Evolutionary conservation across 2,888 invertebrate species (phyloP).

Genomic region (Pandemis cinnamomeana): DNA sequence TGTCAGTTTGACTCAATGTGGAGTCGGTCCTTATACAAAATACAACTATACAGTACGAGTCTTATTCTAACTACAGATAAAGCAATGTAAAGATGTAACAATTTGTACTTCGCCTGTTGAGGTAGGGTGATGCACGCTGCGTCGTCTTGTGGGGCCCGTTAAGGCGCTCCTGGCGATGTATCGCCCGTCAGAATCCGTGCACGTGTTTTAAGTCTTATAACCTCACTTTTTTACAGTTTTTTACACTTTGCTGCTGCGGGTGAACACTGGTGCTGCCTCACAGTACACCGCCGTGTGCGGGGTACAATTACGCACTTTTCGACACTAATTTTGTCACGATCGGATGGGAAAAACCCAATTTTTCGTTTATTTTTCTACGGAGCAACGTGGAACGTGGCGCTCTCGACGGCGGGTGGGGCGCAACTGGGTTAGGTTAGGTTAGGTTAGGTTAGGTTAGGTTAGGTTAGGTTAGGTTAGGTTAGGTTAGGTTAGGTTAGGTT

Average conservation of each 20-base stretch:
- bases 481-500: no score
- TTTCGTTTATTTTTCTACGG: neutral
- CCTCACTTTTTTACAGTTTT: neutral
- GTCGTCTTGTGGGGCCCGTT: neutral
- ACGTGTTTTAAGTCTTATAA: neutral
- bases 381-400: neutral
- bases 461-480: constrained; percentile 19
- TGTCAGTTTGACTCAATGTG: no score
- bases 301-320: no score
- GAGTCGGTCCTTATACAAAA: no score
- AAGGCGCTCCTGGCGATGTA: neutral
- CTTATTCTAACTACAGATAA: no score
- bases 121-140: neutral
- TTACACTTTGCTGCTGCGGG: no score
- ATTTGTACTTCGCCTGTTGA: neutral
- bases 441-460: constrained; percentile 21
- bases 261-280: no score
- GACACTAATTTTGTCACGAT: no score
- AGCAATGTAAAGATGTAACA: no score
- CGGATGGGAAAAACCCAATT: neutral
- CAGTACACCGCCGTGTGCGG: no score
- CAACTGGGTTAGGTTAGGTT: constrained; percentile 7
- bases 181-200: neutral
- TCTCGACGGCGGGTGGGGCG: neutral
- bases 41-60: no score